phyloP scores from a whole-genome alignment of 2,113 vertebrate species.

The Vanacampus margaritifer region DNA sequence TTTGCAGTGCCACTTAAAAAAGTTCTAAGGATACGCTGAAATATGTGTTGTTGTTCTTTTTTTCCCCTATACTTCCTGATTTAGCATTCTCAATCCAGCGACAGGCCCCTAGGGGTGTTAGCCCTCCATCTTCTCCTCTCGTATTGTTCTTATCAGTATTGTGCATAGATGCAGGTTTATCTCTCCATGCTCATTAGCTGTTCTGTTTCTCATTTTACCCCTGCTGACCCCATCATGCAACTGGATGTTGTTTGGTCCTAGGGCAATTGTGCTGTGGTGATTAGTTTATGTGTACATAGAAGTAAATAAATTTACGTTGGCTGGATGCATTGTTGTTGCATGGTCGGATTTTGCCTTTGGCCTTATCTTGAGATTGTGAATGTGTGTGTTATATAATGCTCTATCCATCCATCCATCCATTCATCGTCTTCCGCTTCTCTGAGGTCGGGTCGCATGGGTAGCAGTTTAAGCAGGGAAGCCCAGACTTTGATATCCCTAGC shows the following conservation, averaged over 20 bases:
- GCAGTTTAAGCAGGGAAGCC: no score
- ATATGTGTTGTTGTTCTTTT: slow-evolving; percentile 32
- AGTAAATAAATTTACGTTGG: not conserved
- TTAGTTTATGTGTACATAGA: slow-evolving; percentile 3
- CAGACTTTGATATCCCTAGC: no score
- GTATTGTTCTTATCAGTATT: slow-evolving; percentile 40
- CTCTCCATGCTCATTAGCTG: slow-evolving; percentile 36
- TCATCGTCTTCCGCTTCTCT: no score
- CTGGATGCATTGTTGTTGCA: not conserved
- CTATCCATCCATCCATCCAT: no score
- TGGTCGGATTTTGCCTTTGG: not conserved
- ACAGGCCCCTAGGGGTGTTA: slow-evolving; percentile 27
- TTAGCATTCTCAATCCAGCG: slow-evolving; percentile 22
- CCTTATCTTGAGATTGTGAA: not conserved
- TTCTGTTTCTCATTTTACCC: slow-evolving; percentile 10
- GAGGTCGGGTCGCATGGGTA: no score
- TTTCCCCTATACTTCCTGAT: slow-evolving; percentile 18
- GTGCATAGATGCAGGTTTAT: slow-evolving; percentile 33
- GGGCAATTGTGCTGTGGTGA: slow-evolving; percentile 8
- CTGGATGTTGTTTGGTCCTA: slow-evolving; percentile 23
- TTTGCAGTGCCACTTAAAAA: slow-evolving; percentile 9
- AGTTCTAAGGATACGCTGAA: slow-evolving; percentile 26
- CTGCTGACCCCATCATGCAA: slow-evolving; percentile 22
- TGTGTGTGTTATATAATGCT: slow-evolving; percentile 1
- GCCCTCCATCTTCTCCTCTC: slow-evolving; percentile 36